Conservation (phyloP, 2,797 vertebrate species). For the Dryobates pubescens region DNA sequence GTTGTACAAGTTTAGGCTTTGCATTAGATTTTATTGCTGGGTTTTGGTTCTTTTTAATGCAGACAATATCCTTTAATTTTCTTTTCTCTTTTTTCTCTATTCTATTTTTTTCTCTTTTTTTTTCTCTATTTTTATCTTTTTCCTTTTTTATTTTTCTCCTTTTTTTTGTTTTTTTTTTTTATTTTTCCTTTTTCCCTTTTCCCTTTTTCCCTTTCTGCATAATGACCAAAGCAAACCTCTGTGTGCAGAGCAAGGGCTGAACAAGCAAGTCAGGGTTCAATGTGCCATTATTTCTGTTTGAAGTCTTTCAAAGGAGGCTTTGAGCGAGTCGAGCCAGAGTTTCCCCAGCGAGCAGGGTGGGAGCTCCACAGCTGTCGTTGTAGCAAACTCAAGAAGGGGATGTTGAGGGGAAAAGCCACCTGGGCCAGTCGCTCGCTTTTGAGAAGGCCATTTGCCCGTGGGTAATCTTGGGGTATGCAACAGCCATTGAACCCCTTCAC, state of each 20-base stretch:
- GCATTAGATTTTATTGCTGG: background rate
- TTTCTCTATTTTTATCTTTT: no score
- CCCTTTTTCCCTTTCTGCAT: background rate
- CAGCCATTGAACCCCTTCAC: no score
- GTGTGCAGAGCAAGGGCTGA: constrained; percentile 43
- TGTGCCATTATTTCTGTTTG: constrained; percentile 10
- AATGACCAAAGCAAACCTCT: constrained; percentile 49
- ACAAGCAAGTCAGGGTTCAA: constrained; percentile 53
- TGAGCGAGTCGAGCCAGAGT: background rate
- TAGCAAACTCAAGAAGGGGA: no score
- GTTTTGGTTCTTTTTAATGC: background rate
- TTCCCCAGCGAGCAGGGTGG: background rate
- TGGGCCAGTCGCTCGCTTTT: no score
- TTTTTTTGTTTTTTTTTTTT: no score
- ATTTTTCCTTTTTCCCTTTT: no score
- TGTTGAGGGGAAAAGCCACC: no score
- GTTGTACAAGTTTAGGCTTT: constrained; percentile 54
- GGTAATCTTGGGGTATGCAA: no score
- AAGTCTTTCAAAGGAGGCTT: constrained; percentile 16
- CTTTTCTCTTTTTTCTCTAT: no score
- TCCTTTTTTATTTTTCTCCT: no score
- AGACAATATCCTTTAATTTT: background rate
- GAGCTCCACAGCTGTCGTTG: background rate
- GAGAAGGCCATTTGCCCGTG: no score
- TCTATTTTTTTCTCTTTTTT: no score